A percentile compares a stretch with the other conserved stretches of the same genome.
These are phyloP conservation scores for Lemur catta DNA, from an alignment of 2,797 vertebrate genomes.

Conservation along the genomic window DNA sequence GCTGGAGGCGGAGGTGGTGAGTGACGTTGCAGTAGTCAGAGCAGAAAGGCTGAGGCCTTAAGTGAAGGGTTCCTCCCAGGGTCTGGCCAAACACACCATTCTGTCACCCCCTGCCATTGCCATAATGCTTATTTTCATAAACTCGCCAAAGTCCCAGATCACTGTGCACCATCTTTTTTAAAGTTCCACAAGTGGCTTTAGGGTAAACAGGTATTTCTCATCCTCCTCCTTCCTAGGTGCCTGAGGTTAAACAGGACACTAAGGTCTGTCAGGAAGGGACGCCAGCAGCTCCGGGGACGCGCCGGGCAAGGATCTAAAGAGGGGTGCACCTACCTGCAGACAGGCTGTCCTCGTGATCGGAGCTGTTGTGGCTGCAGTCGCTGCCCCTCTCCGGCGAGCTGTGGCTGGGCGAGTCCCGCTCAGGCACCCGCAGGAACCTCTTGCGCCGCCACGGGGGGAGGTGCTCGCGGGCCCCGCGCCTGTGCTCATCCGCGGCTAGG, in stretches of 20 bases:
- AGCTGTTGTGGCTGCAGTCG: constrained; percentile 90
- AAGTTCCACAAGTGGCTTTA: constrained; percentile 46
- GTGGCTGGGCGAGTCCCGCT: constrained; percentile 80
- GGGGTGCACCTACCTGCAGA: constrained; percentile 85
- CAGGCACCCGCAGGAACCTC: constrained; percentile 67
- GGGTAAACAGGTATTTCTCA: not conserved
- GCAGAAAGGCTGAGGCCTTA: not conserved
- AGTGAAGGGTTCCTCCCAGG: not conserved
- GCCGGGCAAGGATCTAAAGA: not conserved
- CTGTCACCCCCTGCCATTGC: not conserved
- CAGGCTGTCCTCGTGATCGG: constrained; percentile 91
- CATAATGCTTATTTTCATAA: not conserved
- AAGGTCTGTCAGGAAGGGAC: not conserved
- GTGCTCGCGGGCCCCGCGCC: constrained; percentile 53
- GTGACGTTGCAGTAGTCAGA: not conserved
- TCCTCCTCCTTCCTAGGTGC: not conserved
- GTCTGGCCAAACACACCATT: not conserved
- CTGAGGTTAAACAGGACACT: not conserved
- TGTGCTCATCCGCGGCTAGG: not conserved
- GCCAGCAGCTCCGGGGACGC: not conserved
- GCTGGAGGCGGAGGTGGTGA: not conserved
- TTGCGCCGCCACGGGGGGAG: constrained; percentile 68
- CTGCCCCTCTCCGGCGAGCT: constrained; percentile 91
- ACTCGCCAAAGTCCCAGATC: not conserved
- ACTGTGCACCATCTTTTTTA: not conserved